Base-by-base conservation (phyloP, 2,797 vertebrate species). In the Emydoidea blandingii region DNA sequence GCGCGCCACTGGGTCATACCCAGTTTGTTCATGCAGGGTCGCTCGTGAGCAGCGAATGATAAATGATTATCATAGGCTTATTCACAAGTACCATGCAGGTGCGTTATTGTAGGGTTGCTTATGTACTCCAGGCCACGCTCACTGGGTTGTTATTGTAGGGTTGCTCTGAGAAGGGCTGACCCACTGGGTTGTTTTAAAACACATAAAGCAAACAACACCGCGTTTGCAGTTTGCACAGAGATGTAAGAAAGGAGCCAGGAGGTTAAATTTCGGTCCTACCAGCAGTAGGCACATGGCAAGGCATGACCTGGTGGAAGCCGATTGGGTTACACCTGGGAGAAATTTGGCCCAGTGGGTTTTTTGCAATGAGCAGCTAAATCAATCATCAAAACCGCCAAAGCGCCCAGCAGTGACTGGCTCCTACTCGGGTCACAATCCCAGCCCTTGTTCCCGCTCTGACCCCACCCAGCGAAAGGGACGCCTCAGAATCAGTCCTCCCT, bases 271-370 rank as follows among this genome's bases (percentile, higher is more conserved):
- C 27, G 25, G 72, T 37, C 52, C 53, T 15, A 4, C n/a, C n/a
- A 25, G 11, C 37, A 4, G 41, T 15, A 6, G 7, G 25, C 6
- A 14, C 2, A 2, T 3, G 41, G 12, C 9, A 47, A 78, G 8
- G 72, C 11, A 41, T 7, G 23, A 47, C 41, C 21, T 27, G 72
- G 72, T 15, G 25, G 72, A 47, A 76, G 72, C 41, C 23, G 6
- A 72, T 4, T 37, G 21, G 11, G 18, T 72, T 72, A 23, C n/a
- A 41, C n/a, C 65, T 5, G 3, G 68, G 68, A 76, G 65, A n/a
- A 37, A 37, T 68, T 10, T 47, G 41, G 44, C 72, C 72, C 23
- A 27, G 12, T 29, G 44, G 25, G 27, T 11, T 7, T 80, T 54
- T 53, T 3, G 6, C 34, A 31, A 53, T 53, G 49, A n/a, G 50